Conservation (phyloP, 2,888 invertebrate species). For the Plagiodera versicolora region DNA sequence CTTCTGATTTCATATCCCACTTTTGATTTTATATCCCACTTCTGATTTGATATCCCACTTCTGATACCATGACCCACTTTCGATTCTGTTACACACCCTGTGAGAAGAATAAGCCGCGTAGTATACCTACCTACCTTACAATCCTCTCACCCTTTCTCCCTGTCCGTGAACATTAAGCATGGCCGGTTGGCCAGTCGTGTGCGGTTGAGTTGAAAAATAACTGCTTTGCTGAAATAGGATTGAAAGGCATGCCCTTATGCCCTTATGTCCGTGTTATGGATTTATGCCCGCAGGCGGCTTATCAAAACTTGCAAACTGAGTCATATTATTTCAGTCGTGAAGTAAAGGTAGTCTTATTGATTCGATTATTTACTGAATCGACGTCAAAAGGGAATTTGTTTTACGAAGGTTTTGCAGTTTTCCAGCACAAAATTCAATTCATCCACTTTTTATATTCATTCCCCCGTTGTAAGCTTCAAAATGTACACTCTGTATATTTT, state of each 20-base stretch:
- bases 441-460: too few species aligned
- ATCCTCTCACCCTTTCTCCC: background rate
- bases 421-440: too few species aligned
- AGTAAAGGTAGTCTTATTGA: too few species aligned
- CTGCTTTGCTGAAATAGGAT: slow-evolving; percentile 1
- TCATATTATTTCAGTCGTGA: slow-evolving; percentile 21
- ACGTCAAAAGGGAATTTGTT: too few species aligned
- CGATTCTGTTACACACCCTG: too few species aligned
- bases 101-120: too few species aligned
- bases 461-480: too few species aligned
- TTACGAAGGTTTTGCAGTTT: too few species aligned
- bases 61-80: background rate
- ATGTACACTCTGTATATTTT: background rate
- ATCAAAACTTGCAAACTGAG: slow-evolving; percentile 24
- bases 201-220: slow-evolving; percentile 13
- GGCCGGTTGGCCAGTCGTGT: background rate
- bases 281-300: slow-evolving; percentile 20
- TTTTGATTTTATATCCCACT: background rate
- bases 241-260: slow-evolving; percentile 13
- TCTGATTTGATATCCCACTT: background rate
- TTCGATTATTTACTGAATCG: too few species aligned
- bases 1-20: background rate
- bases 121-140: too few species aligned
- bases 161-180: background rate
- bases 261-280: slow-evolving; percentile 11